Conservation (phyloP, 2,888 invertebrate genomes). For the Sussaba pulchella region DNA sequence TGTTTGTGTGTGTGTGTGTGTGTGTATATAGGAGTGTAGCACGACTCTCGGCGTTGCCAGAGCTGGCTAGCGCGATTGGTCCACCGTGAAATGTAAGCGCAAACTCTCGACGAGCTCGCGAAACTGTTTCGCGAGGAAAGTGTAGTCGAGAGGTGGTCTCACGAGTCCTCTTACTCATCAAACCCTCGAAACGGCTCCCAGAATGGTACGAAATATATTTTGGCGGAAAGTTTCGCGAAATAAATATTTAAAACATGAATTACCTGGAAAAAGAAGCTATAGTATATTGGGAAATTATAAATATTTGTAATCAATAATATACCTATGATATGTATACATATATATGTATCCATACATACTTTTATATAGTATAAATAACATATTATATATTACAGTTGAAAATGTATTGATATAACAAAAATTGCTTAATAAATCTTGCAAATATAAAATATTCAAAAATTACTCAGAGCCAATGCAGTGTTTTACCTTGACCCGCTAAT, state of each 20-base stretch:
- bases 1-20: too few relatives aligned
- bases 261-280: too few relatives aligned
- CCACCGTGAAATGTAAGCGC: conserved; percentile 63
- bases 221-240: neutral
- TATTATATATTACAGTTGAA: neutral
- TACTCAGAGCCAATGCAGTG: too few relatives aligned
- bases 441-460: too few relatives aligned
- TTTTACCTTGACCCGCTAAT: neutral
- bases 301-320: too few relatives aligned
- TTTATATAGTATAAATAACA: neutral
- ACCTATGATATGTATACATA: too few relatives aligned
- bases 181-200: conserved; percentile 10
- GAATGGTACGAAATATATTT: neutral
- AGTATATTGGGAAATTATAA: too few relatives aligned
- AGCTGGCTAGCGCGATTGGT: conserved; percentile 39
- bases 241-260: too few relatives aligned
- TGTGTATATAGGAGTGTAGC: too few relatives aligned
- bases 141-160: neutral
- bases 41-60: conserved; percentile 31
- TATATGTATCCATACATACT: too few relatives aligned
- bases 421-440: too few relatives aligned
- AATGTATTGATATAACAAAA: too few relatives aligned
- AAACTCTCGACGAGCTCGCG: conserved; percentile 57
- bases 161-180: neutral
- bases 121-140: conserved; percentile 60